phyloP scores from a whole-genome alignment of 2,113 vertebrate genomes.

The Tenrec ecaudatus region DNA sequence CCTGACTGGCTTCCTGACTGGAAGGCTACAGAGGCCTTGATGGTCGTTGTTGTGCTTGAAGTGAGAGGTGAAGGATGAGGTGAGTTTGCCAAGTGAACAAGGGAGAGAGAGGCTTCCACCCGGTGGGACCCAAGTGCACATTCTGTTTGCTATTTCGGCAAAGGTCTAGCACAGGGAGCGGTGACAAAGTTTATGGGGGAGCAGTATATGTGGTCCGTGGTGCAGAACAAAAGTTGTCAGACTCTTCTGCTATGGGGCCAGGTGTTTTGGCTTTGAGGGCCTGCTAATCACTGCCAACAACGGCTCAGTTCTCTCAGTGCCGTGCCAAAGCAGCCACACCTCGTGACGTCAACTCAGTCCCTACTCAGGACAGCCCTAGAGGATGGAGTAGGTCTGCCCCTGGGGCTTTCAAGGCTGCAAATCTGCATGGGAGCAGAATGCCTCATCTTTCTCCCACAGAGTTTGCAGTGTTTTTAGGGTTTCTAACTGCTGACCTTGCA shows the following conservation, averaged over 20 bases:
- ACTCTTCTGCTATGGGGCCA: slow-evolving; percentile 23
- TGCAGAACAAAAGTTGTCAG: neutral
- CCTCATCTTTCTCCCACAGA: too few species aligned
- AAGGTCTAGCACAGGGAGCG: neutral
- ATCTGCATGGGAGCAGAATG: too few species aligned
- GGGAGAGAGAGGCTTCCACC: slow-evolving; percentile 10
- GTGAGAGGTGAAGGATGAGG: neutral
- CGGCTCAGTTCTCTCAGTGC: neutral
- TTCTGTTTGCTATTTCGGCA: slow-evolving; percentile 21
- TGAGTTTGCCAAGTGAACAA: neutral
- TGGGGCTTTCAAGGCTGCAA: too few species aligned
- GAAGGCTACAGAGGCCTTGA: neutral
- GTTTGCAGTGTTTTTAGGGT: too few species aligned
- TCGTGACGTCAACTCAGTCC: too few species aligned
- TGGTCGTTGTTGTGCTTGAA: neutral
- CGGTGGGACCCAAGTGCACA: neutral
- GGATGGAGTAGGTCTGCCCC: too few species aligned
- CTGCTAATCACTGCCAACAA: neutral
- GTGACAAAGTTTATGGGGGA: neutral
- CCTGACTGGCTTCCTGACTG: neutral
- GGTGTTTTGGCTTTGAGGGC: neutral
- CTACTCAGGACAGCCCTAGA: too few species aligned
- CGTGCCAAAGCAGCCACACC: neutral
- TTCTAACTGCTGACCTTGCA: too few species aligned
- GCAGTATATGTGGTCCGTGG: neutral